Evolutionary conservation across 2,113 vertebrate species (phyloP), one percentile per base, ranked within the genome.

Genomic region (Nestor notabilis): DNA sequence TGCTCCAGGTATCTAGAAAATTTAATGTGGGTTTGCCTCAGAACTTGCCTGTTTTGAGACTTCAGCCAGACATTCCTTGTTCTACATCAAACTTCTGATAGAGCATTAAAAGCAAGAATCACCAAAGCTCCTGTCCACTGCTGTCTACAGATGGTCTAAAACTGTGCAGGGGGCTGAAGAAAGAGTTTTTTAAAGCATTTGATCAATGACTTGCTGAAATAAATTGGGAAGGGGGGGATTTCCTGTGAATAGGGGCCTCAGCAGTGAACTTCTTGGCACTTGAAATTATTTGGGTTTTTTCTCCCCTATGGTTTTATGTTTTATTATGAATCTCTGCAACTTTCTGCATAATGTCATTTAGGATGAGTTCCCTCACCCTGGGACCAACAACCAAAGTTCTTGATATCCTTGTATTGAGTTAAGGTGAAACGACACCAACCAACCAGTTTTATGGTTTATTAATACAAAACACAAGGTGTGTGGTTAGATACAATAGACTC

Each of bases 261-360:
- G 37, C 9, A 13, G 4, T 53, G 37, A 86, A 28, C n/a, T 50
- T 83, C 4, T 28, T 65, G 25, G 23, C 11, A 16, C 4, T 85
- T 77, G 6, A 46, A 7, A 25, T 77, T 16, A 31, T 21, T 35
- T 58, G 11, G 15, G 15, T 17, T 17, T 37, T 68, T 29, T 33
- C 9, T 17, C 66, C 53, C 19, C 6, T 2, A 9, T 0, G 0
- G 0, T 39, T 95, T 72, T 9, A 13, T 28, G 33, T 69, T 80
- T 86, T 33, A 43, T 28, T 50, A 9, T 2, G 7, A 47, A 83
- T 76, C 49, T 66, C n/a, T 35, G 27, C 37, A 72, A 2, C 17
- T 86, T 70, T n/a, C n/a, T 83, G 27, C 20, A 16, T 80, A 13
- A 69, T 4, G 7, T 24, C 21, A 21, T 24, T 58, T 24, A 24